Conservation (phyloP, 2,888 invertebrate species). For the Cheilosia soror region DNA sequence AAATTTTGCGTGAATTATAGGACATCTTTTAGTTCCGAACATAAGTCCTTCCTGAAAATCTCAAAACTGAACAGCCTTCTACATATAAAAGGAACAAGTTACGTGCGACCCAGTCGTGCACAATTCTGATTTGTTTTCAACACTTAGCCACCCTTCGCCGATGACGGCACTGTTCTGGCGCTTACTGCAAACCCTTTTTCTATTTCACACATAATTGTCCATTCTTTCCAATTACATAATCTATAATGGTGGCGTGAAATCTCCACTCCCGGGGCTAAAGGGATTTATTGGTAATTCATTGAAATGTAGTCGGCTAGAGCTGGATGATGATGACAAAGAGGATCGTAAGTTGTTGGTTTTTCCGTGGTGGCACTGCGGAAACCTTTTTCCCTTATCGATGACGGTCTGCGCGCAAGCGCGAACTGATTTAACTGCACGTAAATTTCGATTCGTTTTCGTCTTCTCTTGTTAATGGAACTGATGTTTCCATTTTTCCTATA, state of each 20-base stretch:
- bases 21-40: too few species aligned
- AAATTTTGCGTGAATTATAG: too few species aligned
- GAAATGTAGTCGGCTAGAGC: not conserved
- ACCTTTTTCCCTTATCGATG: not conserved
- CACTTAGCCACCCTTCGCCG: not conserved
- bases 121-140: too few species aligned
- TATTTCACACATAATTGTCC: not conserved
- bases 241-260: constrained; percentile 38
- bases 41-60: too few species aligned
- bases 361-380: not conserved
- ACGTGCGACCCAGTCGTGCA: too few species aligned
- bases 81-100: too few species aligned
- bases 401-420: constrained; percentile 4
- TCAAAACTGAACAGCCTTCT: too few species aligned
- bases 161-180: constrained; percentile 1
- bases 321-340: not conserved
- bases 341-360: not conserved
- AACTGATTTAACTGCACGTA: constrained; percentile 23
- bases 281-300: constrained; percentile 46
- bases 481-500: constrained; percentile 38
- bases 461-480: constrained; percentile 43
- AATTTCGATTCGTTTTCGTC: not conserved
- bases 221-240: constrained; percentile 24
- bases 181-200: not conserved
- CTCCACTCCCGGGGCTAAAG: constrained; percentile 30